A percentile compares a stretch with the other conserved stretches of the same genome.
phyloP scores from a whole-genome alignment of 1,140 invertebrate species.

The Leptoteleia sp. region DNA sequence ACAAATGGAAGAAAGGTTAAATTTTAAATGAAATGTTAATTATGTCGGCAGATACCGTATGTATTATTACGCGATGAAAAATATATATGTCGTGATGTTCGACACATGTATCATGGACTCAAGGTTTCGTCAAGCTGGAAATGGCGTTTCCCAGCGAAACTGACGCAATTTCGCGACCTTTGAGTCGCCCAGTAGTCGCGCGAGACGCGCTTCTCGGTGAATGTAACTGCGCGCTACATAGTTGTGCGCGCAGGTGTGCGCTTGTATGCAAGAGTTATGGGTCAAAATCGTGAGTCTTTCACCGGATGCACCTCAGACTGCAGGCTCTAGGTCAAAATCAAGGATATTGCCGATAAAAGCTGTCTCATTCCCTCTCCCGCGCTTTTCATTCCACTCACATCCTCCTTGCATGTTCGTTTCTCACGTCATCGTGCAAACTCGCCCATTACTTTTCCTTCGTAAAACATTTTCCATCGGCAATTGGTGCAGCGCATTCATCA shows the following conservation, averaged over 20 bases:
- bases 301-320: slow-evolving; percentile 62
- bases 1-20: too few relatives aligned
- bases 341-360: slow-evolving; percentile 60
- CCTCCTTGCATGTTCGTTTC: slow-evolving; percentile 19
- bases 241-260: slow-evolving; percentile 27
- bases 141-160: slow-evolving; percentile 7
- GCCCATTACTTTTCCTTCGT: slow-evolving; percentile 14
- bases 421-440: slow-evolving; percentile 21
- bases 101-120: too few relatives aligned
- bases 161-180: slow-evolving; percentile 47
- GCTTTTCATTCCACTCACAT: slow-evolving; percentile 34
- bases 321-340: slow-evolving; percentile 69
- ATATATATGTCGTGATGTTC: too few relatives aligned
- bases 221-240: slow-evolving; percentile 2
- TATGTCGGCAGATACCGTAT: too few relatives aligned
- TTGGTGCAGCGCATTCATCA: neutral
- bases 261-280: slow-evolving; percentile 48
- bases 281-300: slow-evolving; percentile 68
- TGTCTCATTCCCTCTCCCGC: slow-evolving; percentile 12
- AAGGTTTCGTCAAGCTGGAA: neutral
- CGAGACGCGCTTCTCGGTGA: slow-evolving; percentile 13
- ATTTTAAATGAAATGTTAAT: too few relatives aligned
- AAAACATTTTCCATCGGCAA: slow-evolving; percentile 21
- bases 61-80: too few relatives aligned
- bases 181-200: slow-evolving; percentile 49